A percentile compares a stretch with the other conserved stretches of the same genome.
phyloP scores from a whole-genome alignment of 2,797 vertebrate species.

The Clarias laeviceps region DNA sequence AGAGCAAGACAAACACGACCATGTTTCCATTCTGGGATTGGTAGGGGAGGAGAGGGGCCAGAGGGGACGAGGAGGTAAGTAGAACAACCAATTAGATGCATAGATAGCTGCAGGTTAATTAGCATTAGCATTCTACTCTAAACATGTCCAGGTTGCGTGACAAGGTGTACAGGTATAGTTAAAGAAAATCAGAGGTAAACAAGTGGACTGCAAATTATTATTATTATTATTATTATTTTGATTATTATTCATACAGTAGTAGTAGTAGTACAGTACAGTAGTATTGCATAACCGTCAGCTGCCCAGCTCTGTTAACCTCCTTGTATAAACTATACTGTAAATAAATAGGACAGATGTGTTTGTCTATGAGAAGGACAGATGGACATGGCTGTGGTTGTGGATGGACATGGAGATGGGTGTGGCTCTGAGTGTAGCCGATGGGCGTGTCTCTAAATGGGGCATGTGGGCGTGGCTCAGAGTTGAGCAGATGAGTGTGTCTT shows the following conservation, averaged over 20 bases:
- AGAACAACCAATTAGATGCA: not conserved
- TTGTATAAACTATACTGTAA: not conserved
- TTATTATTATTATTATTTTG: not conserved
- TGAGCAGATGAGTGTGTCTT: not conserved
- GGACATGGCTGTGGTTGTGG: not conserved
- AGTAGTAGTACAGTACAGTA: not conserved
- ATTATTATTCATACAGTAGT: not conserved
- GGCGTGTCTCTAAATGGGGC: not conserved
- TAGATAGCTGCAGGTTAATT: too few relatives aligned
- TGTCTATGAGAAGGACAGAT: not conserved
- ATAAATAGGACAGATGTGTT: not conserved
- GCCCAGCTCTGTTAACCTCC: not conserved
- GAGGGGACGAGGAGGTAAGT: not conserved
- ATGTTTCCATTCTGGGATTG: constrained; percentile 24
- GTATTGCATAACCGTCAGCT: not conserved
- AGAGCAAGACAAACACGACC: constrained; percentile 31
- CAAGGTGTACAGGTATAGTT: not conserved
- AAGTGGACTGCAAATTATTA: not conserved
- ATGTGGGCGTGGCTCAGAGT: not conserved
- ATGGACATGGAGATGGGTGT: not conserved
- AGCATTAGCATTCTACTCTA: not conserved
- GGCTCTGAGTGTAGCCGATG: not conserved
- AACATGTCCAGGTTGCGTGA: not conserved
- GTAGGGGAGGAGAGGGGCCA: not conserved
- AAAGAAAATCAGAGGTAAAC: not conserved